Evolutionary conservation across 2,888 invertebrate species (phyloP).

Genomic region (Villa cingulata): DNA sequence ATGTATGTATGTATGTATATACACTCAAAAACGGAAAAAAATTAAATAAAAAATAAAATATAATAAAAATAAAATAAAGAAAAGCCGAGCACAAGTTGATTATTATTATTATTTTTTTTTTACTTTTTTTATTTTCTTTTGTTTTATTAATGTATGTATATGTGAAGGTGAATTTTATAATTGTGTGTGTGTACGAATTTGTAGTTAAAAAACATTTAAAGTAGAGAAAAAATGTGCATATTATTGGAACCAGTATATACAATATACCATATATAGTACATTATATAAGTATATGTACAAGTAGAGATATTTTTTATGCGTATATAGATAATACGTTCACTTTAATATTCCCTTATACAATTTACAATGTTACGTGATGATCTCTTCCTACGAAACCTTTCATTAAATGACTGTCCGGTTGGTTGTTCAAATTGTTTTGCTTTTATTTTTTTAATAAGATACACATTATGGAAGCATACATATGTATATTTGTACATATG

Average conservation of each 20-base stretch:
- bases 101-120: neutral
- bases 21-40: too few relatives aligned
- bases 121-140: too few relatives aligned
- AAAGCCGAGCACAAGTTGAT: neutral
- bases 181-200: neutral
- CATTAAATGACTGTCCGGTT: constrained; percentile 6
- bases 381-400: constrained; percentile 9
- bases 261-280: neutral
- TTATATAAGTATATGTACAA: neutral
- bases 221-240: neutral
- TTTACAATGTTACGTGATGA: constrained; percentile 7
- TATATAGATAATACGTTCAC: neutral
- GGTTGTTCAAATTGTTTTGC: neutral
- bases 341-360: neutral
- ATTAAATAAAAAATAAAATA: too few relatives aligned
- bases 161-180: too few relatives aligned
- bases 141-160: too few relatives aligned
- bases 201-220: neutral
- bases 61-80: too few relatives aligned
- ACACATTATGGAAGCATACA: too few relatives aligned
- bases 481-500: too few relatives aligned
- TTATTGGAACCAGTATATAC: neutral
- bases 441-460: neutral
- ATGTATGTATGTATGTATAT: neutral
- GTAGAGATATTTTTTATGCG: neutral